Percentiles rank a stretch among this genome's conserved stretches.
Conservation (phyloP, 2,113 vertebrate genomes). For the Turdus rufiventris region DNA sequence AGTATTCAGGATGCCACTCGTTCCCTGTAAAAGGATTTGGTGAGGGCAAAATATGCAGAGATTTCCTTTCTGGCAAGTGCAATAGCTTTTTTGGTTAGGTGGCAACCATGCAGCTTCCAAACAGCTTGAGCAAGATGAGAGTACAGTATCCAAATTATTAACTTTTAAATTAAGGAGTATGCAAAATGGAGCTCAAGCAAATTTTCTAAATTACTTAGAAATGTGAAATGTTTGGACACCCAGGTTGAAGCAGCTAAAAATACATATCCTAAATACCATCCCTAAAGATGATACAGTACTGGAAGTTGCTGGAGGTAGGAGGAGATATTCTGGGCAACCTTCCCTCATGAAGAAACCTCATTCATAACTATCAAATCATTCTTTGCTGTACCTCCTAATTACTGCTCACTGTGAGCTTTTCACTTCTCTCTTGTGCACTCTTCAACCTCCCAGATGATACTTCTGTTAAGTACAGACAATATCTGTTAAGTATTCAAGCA, state of each 20-base stretch:
- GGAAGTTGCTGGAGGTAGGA: neutral
- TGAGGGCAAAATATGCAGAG: neutral
- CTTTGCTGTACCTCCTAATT: neutral
- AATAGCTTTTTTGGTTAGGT: neutral
- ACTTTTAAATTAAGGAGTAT: neutral
- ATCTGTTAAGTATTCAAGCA: neutral
- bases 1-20: neutral
- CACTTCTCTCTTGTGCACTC: rapidly evolving
- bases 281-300: neutral
- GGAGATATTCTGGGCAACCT: neutral
- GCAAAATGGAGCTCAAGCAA: neutral
- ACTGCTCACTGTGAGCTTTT: neutral
- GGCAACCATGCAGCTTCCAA: neutral
- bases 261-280: neutral
- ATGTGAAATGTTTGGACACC: neutral
- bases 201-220: neutral
- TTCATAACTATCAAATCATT: neutral
- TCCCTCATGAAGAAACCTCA: neutral
- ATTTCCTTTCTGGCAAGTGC: neutral
- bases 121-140: neutral
- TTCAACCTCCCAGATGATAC: neutral
- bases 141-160: neutral
- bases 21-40: neutral
- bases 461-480: neutral
- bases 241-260: neutral